Conservation (phyloP, 37 sponge, comb jelly and placozoan genomes). For the Eunapius fragilis region DNA sequence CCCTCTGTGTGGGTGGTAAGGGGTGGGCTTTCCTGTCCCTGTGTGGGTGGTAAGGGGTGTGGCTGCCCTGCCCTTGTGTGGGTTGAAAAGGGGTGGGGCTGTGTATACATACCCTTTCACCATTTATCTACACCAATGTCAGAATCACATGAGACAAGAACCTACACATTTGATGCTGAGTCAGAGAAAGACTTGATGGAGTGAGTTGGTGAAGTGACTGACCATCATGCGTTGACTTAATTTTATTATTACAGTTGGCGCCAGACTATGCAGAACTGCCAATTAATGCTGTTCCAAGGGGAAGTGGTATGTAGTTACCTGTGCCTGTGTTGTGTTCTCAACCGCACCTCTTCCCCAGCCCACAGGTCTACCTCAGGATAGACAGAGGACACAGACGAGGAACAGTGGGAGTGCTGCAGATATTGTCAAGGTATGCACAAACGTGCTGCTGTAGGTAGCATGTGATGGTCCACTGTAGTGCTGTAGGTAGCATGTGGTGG, state of each 20-base stretch:
- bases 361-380: neutral
- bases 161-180: conserved; percentile 81
- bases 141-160: conserved; percentile 42
- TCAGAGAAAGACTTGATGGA: conserved; percentile 65
- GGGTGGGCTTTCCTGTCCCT: too few relatives aligned
- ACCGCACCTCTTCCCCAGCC: too few relatives aligned
- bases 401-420: conserved; percentile 1
- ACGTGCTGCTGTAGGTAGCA: too few relatives aligned
- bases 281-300: conserved; percentile 63
- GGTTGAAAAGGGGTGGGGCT: too few relatives aligned
- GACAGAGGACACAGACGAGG: neutral
- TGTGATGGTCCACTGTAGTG: too few relatives aligned
- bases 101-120: too few relatives aligned
- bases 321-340: too few relatives aligned
- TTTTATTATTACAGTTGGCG: conserved; percentile 39
- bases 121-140: neutral
- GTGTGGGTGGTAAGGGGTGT: too few relatives aligned
- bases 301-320: conserved; percentile 33
- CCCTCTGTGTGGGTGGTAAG: neutral
- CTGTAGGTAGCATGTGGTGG: too few relatives aligned
- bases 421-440: neutral
- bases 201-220: conserved; percentile 18
- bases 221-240: neutral
- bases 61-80: too few relatives aligned
- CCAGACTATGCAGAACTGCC: conserved; percentile 66